A percentile compares a stretch with the other conserved stretches of the same genome.
These are phyloP conservation scores for Synchiropus splendidus DNA, from an alignment of 2,113 vertebrate species.

Conservation along the genomic window DNA sequence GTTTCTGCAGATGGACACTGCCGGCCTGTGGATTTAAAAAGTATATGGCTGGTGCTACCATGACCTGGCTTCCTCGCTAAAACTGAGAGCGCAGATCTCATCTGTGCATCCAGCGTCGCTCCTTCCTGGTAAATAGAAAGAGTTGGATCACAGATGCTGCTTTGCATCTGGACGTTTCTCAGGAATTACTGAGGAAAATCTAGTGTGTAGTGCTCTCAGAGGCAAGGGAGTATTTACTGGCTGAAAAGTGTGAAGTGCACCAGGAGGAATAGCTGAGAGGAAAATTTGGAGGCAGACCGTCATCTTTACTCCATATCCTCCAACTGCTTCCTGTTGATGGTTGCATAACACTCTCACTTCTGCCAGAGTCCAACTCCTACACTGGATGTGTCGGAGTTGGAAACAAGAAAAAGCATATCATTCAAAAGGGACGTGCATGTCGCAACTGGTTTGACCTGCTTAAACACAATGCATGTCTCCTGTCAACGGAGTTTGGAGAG, in stretches of 20 bases:
- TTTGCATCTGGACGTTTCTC: no score
- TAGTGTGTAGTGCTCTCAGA: no score
- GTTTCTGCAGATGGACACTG: slow-evolving; percentile 47
- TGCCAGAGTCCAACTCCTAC: slow-evolving; percentile 16
- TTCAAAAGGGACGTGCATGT: neutral
- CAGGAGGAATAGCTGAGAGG: no score
- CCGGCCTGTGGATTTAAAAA: slow-evolving; percentile 45
- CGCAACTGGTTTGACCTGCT: slow-evolving; percentile 20
- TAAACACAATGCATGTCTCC: slow-evolving; percentile 2
- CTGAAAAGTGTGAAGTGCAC: no score
- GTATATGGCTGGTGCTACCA: neutral
- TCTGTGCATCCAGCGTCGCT: slow-evolving; percentile 9
- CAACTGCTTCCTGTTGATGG: slow-evolving; percentile 37
- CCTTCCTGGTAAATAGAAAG: no score
- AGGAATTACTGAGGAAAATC: no score
- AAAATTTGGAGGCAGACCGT: no score
- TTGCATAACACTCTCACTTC: slow-evolving; percentile 46
- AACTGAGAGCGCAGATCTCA: slow-evolving; percentile 13
- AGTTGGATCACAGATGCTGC: no score
- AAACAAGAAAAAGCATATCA: neutral
- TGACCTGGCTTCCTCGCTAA: slow-evolving; percentile 24
- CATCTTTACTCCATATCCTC: slow-evolving; percentile 16
- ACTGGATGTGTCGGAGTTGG: no score
- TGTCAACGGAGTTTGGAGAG: slow-evolving; percentile 6
- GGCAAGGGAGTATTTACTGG: no score